Conservation (phyloP, 2,888 invertebrate genomes). For the Drosophila demipolita region DNA sequence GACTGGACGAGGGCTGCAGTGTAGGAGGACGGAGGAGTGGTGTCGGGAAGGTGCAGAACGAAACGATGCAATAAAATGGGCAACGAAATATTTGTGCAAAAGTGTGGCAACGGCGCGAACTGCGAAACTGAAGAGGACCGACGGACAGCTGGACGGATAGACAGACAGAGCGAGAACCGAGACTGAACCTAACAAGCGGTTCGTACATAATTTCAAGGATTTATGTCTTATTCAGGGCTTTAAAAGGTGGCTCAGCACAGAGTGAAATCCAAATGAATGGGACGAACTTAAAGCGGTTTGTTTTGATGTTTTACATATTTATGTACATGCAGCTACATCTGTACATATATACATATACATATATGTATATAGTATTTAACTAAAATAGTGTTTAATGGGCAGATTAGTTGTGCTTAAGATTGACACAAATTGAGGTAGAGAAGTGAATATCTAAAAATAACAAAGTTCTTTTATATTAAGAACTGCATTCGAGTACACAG, state of each 20-base stretch:
- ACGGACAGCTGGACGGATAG: not conserved
- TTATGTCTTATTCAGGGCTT: conserved; percentile 74
- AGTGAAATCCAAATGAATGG: conserved; percentile 44
- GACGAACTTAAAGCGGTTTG: conserved; percentile 38
- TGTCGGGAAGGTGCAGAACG: conserved; percentile 22
- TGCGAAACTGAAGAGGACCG: conserved; percentile 7
- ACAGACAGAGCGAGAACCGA: conserved; percentile 1
- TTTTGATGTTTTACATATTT: conserved; percentile 49
- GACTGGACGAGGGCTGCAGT: not conserved
- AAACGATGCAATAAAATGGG: conserved; percentile 41
- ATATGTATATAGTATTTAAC: not conserved
- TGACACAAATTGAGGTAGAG: not conserved
- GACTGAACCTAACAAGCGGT: conserved; percentile 51
- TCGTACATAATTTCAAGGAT: conserved; percentile 74
- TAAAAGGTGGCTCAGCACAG: conserved; percentile 43
- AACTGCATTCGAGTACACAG: not conserved
- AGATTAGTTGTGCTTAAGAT: not conserved
- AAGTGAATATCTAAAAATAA: not conserved
- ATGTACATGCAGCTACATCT: not conserved
- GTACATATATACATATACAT: not conserved
- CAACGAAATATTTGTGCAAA: conserved; percentile 51
- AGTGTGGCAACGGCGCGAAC: conserved; percentile 56
- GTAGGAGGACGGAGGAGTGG: too few relatives aligned
- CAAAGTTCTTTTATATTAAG: not conserved
- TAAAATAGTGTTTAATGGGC: not conserved